These are phyloP conservation scores for Leptopilina clavipes DNA, from an alignment of 1,140 invertebrate genomes.

Conservation along the genomic window DNA sequence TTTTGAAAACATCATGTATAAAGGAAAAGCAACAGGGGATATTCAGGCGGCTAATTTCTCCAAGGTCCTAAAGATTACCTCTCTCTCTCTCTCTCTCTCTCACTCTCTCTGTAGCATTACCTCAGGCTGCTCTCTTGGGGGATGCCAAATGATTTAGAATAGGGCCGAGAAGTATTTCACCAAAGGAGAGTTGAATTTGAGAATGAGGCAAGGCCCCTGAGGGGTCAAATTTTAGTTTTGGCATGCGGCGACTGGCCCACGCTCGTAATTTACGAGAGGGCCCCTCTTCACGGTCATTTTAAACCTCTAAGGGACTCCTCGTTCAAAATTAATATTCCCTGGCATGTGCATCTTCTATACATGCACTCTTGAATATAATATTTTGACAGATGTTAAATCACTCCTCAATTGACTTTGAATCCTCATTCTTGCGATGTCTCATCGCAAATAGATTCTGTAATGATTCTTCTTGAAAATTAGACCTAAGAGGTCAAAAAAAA, in stretches of 20 bases:
- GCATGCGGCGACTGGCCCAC: slow-evolving; percentile 21
- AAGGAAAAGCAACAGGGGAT: slow-evolving; percentile 16
- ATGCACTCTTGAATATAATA: neutral
- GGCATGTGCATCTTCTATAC: slow-evolving; percentile 34
- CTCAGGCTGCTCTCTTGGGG: slow-evolving; percentile 1
- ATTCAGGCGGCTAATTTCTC: neutral
- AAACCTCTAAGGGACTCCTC: slow-evolving; percentile 1
- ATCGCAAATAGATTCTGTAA: too few relatives aligned
- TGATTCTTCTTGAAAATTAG: too few relatives aligned
- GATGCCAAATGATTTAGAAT: slow-evolving; percentile 51
- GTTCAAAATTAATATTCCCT: slow-evolving; percentile 50
- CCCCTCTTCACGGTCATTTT: slow-evolving; percentile 35
- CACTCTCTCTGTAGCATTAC: slow-evolving; percentile 5
- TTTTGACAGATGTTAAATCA: slow-evolving; percentile 19
- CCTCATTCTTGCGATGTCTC: too few relatives aligned
- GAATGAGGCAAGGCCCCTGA: slow-evolving; percentile 26
- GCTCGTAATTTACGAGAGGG: slow-evolving; percentile 50
- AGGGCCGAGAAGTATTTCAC: neutral
- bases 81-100: neutral
- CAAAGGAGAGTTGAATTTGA: slow-evolving; percentile 35
- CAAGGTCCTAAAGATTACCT: neutral
- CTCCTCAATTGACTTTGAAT: slow-evolving; percentile 8
- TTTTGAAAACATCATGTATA: neutral
- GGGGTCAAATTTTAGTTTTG: neutral
- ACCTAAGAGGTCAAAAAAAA: too few relatives aligned